phyloP scores from a whole-genome alignment of 2,888 invertebrate species.

The Halocaridina rubra region DNA sequence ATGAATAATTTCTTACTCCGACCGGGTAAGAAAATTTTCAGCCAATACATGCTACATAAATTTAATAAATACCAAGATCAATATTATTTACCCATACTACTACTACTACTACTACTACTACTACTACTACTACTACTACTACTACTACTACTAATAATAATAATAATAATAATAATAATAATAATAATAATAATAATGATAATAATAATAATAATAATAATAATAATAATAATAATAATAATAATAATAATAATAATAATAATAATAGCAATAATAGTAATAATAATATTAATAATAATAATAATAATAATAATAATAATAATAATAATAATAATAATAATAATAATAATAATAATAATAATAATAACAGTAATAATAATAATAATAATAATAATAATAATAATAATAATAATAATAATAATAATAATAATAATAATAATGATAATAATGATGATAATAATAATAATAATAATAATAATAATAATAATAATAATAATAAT shows the following conservation, averaged over 20 bases:
- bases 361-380: neutral
- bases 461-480: too few species aligned
- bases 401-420: neutral
- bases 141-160: too few species aligned
- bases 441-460: too few species aligned
- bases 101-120: conserved; percentile 15
- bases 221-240: neutral
- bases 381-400: neutral
- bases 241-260: neutral
- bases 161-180: neutral
- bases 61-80: too few species aligned
- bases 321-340: neutral
- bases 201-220: neutral
- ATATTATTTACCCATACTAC: neutral
- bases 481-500: too few species aligned
- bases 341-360: neutral
- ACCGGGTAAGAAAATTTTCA: too few species aligned
- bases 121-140: conserved; percentile 3
- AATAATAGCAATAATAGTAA: neutral
- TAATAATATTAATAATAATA: conserved; percentile 1
- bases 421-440: neutral
- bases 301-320: neutral
- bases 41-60: too few species aligned
- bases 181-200: neutral
- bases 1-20: too few species aligned